Evolutionary conservation across 2,113 vertebrate genomes (phyloP), one percentile per base, ranked within the genome.

Genomic region (Dissostichus mawsoni): DNA sequence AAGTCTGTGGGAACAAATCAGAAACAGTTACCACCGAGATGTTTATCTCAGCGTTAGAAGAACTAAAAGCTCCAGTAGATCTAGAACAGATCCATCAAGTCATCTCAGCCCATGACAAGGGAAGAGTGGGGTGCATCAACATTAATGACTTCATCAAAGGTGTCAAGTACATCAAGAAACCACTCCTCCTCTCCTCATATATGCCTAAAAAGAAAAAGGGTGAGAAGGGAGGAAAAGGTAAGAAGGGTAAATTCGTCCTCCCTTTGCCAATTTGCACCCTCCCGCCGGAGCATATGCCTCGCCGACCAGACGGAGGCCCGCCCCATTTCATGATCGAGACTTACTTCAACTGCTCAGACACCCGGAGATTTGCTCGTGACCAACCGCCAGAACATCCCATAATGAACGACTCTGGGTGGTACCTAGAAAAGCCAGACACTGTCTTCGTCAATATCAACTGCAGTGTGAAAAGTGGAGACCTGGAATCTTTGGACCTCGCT

Each of bases 401-500:
- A 11, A 92, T 96, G 0, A 96, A 99, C 4, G 97, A 99, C 84
- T 97, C 96, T 0, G 94, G 75, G 3, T 99, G 97, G 97, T 99
- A 98, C 59, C 61, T 95, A 0, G 95, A 97, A 0, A 94, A 95
- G 8, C 95, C 96, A 0, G 87, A 90, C 16, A 96, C 90, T 66
- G 68, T 18, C 0, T 98, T 93, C 67, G 51, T 93, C 59, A 96
- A 95, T 12, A 95, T 99, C 69, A 98, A 96, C 89, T 92, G 94
- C 87, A 94, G 96, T 3, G 94, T 96, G 66, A 97, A 91, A 87
- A 94, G 83, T 0, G 96, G 94, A 57, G 96, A 99, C 70, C 50
- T 96, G 8, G 94, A 95, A 16, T 96, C 98, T 20, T 87, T 99
- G 76, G 95, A 95, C 82, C 95, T 96, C 4, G 98, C 98, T 0